Evolutionary conservation across 2,113 vertebrate species (phyloP).

Genomic region (Globicephala melas): DNA sequence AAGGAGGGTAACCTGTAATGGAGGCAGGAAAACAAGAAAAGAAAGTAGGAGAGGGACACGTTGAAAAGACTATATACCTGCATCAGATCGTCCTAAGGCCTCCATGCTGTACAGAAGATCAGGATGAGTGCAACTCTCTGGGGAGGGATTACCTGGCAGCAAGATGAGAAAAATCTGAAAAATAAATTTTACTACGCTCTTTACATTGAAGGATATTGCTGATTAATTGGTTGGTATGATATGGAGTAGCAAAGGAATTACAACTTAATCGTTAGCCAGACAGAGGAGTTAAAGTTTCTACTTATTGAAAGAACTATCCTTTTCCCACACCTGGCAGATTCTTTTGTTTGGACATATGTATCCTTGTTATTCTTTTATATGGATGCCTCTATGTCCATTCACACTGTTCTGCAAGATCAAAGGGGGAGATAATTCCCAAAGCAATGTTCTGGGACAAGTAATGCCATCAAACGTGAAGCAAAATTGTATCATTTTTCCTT

Average conservation of each 20-base stretch:
- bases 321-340: neutral
- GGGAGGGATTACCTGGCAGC: neutral
- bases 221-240: neutral
- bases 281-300: neutral
- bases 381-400: neutral
- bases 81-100: neutral
- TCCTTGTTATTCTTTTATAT: neutral
- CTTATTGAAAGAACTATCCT: neutral
- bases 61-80: neutral
- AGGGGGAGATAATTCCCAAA: neutral
- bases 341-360: neutral
- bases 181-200: neutral
- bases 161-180: neutral
- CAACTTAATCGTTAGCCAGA: neutral
- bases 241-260: neutral
- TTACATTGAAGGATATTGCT: neutral
- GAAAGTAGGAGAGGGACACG: neutral
- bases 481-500: neutral
- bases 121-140: no score
- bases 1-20: neutral
- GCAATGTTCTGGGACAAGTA: neutral
- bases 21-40: neutral
- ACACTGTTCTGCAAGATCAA: neutral
- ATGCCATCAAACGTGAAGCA: neutral
- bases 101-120: neutral